Evolutionary conservation across 2,888 invertebrate genomes (phyloP).

Genomic region (Pyrocoelia pectoralis): DNA sequence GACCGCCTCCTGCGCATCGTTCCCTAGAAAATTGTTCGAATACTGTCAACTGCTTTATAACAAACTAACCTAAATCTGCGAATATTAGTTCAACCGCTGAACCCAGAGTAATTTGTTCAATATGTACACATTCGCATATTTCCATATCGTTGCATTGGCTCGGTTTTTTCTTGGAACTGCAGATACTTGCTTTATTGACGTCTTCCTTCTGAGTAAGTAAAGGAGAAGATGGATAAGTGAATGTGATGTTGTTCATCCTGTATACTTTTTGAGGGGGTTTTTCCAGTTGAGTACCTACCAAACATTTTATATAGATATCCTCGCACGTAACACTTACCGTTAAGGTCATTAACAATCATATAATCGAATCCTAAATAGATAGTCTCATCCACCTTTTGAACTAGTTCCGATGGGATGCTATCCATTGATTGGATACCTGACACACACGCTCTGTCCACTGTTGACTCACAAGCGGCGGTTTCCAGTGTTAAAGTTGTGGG

Average conservation of each 20-base stretch:
- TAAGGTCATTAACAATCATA: constrained; percentile 45
- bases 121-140: constrained; percentile 77
- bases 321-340: constrained; percentile 1
- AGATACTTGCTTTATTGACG: constrained; percentile 64
- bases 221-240: constrained; percentile 80
- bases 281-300: constrained; percentile 5
- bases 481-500: constrained; percentile 42
- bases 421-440: constrained; percentile 65
- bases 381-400: constrained; percentile 62
- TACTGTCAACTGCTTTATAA: not conserved
- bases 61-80: constrained; percentile 73
- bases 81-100: constrained; percentile 77
- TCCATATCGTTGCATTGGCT: constrained; percentile 53
- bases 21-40: not conserved
- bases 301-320: not conserved
- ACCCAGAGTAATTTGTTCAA: constrained; percentile 72
- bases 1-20: constrained; percentile 70
- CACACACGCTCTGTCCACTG: constrained; percentile 65
- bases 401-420: constrained; percentile 64
- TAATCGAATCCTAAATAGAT: constrained; percentile 77
- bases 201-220: constrained; percentile 76
- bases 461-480: constrained; percentile 53
- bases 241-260: constrained; percentile 74
- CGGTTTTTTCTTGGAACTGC: constrained; percentile 56
- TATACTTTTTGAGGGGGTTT: constrained; percentile 40